Percentiles rank a stretch among this genome's conserved stretches.
phyloP scores from a whole-genome alignment of 2,888 invertebrate species.

The Hirudinaria manillensis region DNA sequence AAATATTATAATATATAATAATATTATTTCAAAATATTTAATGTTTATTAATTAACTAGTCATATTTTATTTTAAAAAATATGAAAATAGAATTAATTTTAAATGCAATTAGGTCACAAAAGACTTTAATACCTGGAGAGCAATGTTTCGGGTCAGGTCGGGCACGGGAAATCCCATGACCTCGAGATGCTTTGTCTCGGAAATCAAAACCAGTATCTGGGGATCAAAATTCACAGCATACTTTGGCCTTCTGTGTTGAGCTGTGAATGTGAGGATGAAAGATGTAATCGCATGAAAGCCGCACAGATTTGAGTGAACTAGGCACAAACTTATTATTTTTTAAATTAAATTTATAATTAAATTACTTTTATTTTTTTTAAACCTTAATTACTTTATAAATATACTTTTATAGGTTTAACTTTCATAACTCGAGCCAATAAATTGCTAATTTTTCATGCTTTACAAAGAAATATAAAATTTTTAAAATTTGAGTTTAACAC shows the following conservation, averaged over 20 bases:
- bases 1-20: neutral
- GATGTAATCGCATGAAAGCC: too few species aligned
- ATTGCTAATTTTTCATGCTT: neutral
- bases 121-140: conserved; percentile 50
- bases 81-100: neutral
- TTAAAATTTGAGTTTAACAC: too few species aligned
- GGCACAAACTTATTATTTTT: too few species aligned
- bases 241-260: conserved; percentile 34
- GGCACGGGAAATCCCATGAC: conserved; percentile 55
- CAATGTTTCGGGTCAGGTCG: conserved; percentile 55
- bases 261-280: neutral
- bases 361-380: too few species aligned
- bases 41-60: neutral
- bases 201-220: conserved; percentile 54
- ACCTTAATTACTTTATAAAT: neutral
- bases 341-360: too few species aligned
- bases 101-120: neutral
- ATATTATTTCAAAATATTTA: neutral
- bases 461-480: neutral
- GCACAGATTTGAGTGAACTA: too few species aligned
- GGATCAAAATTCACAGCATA: conserved; percentile 55
- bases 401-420: neutral
- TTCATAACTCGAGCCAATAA: too few species aligned
- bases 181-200: conserved; percentile 56
- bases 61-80: neutral